These are phyloP conservation scores for Macaria liturata DNA, from an alignment of 2,888 invertebrate species.

Conservation along the genomic window DNA sequence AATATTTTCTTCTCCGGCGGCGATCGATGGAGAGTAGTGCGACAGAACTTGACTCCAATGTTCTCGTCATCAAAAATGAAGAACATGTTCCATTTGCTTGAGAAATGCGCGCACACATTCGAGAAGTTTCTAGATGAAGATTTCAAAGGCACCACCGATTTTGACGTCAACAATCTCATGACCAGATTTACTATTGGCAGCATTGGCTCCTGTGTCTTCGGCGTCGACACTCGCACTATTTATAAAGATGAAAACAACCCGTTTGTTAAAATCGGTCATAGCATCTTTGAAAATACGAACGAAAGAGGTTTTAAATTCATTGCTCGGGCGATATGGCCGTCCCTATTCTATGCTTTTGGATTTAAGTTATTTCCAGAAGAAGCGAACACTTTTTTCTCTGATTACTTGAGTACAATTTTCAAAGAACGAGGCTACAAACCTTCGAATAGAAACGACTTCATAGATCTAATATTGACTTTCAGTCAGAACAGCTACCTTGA, in stretches of 20 bases:
- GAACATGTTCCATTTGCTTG: conserved; percentile 63
- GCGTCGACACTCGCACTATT: conserved; percentile 57
- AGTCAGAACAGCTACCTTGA: conserved; percentile 44
- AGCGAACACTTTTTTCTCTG: conserved; percentile 46
- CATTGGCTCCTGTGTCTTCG: conserved; percentile 58
- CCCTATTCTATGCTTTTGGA: conserved; percentile 54
- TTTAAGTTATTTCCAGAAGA: conserved; percentile 43
- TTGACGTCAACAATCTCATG: conserved; percentile 47
- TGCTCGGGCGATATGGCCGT: conserved; percentile 54
- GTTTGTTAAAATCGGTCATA: conserved; percentile 45
- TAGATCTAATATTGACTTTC: conserved; percentile 55
- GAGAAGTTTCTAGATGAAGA: conserved; percentile 50
- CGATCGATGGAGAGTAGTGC: conserved; percentile 59
- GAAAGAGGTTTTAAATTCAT: conserved; percentile 43
- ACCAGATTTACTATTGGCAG: conserved; percentile 61
- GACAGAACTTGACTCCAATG: conserved; percentile 61
- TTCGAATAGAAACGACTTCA: conserved; percentile 53
- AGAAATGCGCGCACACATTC: conserved; percentile 45
- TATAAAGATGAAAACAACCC: conserved; percentile 43
- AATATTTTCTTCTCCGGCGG: conserved; percentile 57
- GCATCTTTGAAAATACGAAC: conserved; percentile 45
- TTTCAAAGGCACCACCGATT: conserved; percentile 23
- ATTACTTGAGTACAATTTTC: conserved; percentile 46
- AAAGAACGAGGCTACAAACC: conserved; percentile 46
- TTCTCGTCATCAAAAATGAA: conserved; percentile 66